Evolutionary conservation across 2,113 vertebrate genomes (phyloP).

Genomic region (Channa maculata): DNA sequence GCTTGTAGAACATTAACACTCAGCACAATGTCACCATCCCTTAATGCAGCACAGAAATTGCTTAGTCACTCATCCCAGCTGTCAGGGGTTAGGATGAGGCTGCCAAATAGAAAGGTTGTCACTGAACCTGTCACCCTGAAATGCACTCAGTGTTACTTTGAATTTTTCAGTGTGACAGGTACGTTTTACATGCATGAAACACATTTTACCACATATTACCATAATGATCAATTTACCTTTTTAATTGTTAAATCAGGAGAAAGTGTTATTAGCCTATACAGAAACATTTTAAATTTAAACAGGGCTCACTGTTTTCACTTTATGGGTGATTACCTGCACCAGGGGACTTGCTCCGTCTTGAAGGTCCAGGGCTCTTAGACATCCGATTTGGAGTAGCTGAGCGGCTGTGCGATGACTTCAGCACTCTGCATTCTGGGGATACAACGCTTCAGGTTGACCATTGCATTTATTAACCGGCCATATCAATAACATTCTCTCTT

Average conservation of each 20-base stretch:
- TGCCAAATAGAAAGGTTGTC: conserved; percentile 12
- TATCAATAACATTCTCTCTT: neutral
- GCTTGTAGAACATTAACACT: conserved; percentile 18
- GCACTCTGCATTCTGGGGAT: conserved; percentile 90
- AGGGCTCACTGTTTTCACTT: neutral
- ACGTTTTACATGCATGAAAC: neutral
- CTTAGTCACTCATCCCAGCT: conserved; percentile 28
- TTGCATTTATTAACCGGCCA: conserved; percentile 26
- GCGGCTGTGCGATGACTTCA: conserved; percentile 90
- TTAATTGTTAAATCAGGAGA: neutral
- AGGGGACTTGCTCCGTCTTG: conserved; percentile 94
- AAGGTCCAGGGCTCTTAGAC: conserved; percentile 88
- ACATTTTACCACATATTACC: neutral
- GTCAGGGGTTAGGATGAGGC: conserved; percentile 12
- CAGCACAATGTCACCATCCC: conserved; percentile 39
- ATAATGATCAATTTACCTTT: conserved; percentile 1
- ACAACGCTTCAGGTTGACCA: conserved; percentile 39
- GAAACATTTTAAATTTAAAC: neutral
- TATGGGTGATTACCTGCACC: conserved; percentile 85
- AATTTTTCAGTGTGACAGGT: neutral
- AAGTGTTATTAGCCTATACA: neutral
- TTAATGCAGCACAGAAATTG: conserved; percentile 14
- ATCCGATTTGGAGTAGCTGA: conserved; percentile 81
- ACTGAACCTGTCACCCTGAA: conserved; percentile 16
- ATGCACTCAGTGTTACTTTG: neutral